Evolutionary conservation across 92 coral and sea anemone genomes (phyloP).

Genomic region (Nematostella vectensis): DNA sequence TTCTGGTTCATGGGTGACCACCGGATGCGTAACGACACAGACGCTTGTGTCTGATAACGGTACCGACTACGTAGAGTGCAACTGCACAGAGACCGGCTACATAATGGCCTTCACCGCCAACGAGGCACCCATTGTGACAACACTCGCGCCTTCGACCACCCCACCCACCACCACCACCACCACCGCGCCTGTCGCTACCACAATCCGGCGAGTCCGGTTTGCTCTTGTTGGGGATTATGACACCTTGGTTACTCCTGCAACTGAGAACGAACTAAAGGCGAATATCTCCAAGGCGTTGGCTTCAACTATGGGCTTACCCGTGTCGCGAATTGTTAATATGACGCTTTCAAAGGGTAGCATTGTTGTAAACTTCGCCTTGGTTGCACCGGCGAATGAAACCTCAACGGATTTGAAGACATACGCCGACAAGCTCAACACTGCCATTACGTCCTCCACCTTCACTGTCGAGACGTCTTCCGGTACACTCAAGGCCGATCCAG

Average conservation of each 20-base stretch:
- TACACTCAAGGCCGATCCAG: slow-evolving; percentile 32
- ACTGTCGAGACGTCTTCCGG: slow-evolving; percentile 38
- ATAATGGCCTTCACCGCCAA: slow-evolving; percentile 37
- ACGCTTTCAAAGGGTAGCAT: slow-evolving; percentile 43
- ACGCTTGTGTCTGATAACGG: slow-evolving; percentile 18
- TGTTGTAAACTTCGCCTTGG: slow-evolving; percentile 27
- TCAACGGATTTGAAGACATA: slow-evolving; percentile 14
- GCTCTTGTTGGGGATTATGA: slow-evolving; percentile 16
- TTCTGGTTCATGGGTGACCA: slow-evolving; percentile 21
- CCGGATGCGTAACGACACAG: slow-evolving; percentile 32
- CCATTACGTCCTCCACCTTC: slow-evolving; percentile 31
- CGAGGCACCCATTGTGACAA: slow-evolving; percentile 5
- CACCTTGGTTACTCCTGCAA: slow-evolving; percentile 11
- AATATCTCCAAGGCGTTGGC: slow-evolving; percentile 11
- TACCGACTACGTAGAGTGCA: slow-evolving; percentile 38
- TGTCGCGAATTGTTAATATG: slow-evolving; percentile 30
- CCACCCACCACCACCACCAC: slow-evolving; percentile 10
- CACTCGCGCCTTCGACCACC: neutral
- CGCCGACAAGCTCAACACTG: slow-evolving; percentile 15
- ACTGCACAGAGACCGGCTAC: slow-evolving; percentile 41
- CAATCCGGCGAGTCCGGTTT: slow-evolving; percentile 7
- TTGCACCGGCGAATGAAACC: slow-evolving; percentile 20
- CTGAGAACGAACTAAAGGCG: slow-evolving; percentile 10
- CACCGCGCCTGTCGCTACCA: neutral
- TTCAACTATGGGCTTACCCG: slow-evolving; percentile 14